Conservation (phyloP, 2,888 invertebrate species). For the Synanthedon myopaeformis region DNA sequence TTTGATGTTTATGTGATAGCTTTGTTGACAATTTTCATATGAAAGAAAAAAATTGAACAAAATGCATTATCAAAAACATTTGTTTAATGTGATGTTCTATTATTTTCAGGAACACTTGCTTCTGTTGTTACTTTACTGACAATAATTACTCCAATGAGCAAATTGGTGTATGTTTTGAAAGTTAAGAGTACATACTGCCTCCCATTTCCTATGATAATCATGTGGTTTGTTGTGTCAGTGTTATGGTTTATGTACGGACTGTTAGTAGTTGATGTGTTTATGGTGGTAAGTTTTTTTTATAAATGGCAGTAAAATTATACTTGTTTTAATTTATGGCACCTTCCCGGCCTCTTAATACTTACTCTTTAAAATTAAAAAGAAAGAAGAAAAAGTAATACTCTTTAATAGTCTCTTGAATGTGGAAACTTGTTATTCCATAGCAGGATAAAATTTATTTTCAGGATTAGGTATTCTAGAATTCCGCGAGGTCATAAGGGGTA, state of each 20-base stretch:
- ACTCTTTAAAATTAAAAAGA: no score
- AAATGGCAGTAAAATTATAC: no score
- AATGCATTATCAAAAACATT: neutral
- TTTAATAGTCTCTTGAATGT: no score
- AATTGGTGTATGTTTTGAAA: constrained; percentile 82
- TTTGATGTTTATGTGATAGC: neutral
- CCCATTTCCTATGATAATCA: constrained; percentile 87
- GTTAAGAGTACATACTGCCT: constrained; percentile 86
- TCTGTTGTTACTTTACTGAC: constrained; percentile 82
- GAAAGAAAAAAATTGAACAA: neutral
- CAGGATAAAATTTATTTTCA: no score
- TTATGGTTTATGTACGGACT: constrained; percentile 90
- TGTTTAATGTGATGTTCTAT: neutral
- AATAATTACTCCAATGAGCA: constrained; percentile 85
- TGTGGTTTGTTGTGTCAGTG: constrained; percentile 83
- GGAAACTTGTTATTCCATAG: no score
- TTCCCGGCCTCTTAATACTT: no score
- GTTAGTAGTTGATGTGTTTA: constrained; percentile 80
- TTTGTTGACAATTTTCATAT: neutral
- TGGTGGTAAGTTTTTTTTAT: constrained; percentile 70
- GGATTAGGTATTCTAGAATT: no score
- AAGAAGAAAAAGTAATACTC: no score
- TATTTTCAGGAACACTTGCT: constrained; percentile 70
- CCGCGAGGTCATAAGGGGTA: no score
- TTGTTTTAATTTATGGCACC: no score